Evolutionary conservation across 2,888 invertebrate species (phyloP).

Genomic region (Eucera pruinosa): DNA sequence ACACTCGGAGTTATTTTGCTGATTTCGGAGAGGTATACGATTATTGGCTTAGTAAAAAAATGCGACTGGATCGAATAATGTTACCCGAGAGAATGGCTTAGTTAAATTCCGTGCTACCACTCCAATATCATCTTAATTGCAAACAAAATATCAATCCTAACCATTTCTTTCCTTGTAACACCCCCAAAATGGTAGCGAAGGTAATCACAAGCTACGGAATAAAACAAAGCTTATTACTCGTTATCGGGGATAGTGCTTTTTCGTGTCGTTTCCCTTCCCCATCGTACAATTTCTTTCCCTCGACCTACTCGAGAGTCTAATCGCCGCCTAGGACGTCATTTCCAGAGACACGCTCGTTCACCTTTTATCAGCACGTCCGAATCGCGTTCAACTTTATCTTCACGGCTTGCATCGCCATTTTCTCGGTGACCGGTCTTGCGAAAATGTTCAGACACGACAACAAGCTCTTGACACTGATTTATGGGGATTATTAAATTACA

Average conservation of each 20-base stretch:
- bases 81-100: not conserved
- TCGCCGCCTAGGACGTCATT: conserved; percentile 41
- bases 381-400: conserved; percentile 59
- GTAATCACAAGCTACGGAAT: not conserved
- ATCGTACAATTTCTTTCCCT: conserved; percentile 40
- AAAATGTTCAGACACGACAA: conserved; percentile 1
- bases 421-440: conserved; percentile 6
- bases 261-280: conserved; percentile 24
- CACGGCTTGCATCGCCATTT: conserved; percentile 21
- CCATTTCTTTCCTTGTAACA: not conserved
- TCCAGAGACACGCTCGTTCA: conserved; percentile 36
- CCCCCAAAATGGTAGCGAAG: not conserved
- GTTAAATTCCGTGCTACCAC: too few relatives aligned
- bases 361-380: conserved; percentile 50
- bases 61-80: not conserved
- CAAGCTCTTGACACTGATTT: conserved; percentile 27
- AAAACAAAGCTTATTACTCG: conserved; percentile 4
- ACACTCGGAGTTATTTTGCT: not conserved
- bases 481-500: conserved; percentile 34
- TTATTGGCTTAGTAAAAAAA: not conserved
- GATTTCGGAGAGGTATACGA: not conserved
- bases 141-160: too few relatives aligned
- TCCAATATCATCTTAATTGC: too few relatives aligned
- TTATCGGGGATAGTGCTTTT: conserved; percentile 20
- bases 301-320: conserved; percentile 27